Conservation (phyloP, 2,888 invertebrate species). For the Coleophora flavipennella region DNA sequence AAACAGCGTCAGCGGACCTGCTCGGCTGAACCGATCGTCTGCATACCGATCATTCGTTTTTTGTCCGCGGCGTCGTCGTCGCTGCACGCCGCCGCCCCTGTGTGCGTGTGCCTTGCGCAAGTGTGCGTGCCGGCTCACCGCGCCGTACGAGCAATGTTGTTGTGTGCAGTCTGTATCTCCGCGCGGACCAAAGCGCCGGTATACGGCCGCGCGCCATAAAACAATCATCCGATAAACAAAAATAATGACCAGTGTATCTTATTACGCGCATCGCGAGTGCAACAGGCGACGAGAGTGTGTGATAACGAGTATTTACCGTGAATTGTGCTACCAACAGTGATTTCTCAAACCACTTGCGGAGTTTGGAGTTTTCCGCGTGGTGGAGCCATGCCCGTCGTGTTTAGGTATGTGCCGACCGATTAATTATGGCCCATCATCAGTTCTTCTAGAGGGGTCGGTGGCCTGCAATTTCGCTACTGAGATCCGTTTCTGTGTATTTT, state of each 20-base stretch:
- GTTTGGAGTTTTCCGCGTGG: slow-evolving; percentile 58
- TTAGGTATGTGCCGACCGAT: slow-evolving; percentile 65
- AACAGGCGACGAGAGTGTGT: slow-evolving; percentile 65
- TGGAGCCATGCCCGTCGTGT: slow-evolving; percentile 60
- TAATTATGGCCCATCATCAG: slow-evolving; percentile 67
- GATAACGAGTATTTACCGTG: slow-evolving; percentile 65
- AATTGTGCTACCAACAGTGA: slow-evolving; percentile 56
- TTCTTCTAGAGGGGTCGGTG: slow-evolving; percentile 54
- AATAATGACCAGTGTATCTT: slow-evolving; percentile 62
- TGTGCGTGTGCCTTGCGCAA: slow-evolving; percentile 36
- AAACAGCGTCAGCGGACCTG: slow-evolving; percentile 72
- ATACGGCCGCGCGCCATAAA: slow-evolving; percentile 40
- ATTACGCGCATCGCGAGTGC: slow-evolving; percentile 65
- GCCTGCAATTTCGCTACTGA: slow-evolving; percentile 51
- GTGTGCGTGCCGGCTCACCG: slow-evolving; percentile 53
- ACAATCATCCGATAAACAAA: slow-evolving; percentile 64
- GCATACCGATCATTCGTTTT: slow-evolving; percentile 73
- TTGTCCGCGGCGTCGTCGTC: slow-evolving; percentile 59
- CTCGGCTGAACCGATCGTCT: slow-evolving; percentile 65
- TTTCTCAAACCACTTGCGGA: slow-evolving; percentile 35
- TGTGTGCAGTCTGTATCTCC: slow-evolving; percentile 52
- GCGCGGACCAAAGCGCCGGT: slow-evolving; percentile 49
- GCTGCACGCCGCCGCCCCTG: slow-evolving; percentile 14
- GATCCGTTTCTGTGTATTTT: slow-evolving; percentile 41
- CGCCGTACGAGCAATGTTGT: slow-evolving; percentile 47